Conservation (phyloP, 2,888 invertebrate species). For the Nemotelus nigrinus region DNA sequence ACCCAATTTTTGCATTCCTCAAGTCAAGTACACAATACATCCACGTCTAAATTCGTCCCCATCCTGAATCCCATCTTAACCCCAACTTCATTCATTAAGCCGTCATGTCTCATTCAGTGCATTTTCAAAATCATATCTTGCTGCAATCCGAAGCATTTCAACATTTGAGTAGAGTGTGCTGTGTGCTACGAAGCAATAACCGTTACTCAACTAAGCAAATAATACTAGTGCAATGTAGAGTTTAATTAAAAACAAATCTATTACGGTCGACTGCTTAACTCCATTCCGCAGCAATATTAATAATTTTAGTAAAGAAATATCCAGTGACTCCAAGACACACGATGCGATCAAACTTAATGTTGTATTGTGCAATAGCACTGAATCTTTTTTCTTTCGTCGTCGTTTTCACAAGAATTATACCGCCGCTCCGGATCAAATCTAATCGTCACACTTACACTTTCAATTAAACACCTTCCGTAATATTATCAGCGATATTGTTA, state of each 20-base stretch:
- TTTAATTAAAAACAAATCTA: slow-evolving; percentile 26
- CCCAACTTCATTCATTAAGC: too few relatives aligned
- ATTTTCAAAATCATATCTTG: too few relatives aligned
- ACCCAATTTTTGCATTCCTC: too few relatives aligned
- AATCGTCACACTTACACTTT: slow-evolving; percentile 33
- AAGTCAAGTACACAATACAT: too few relatives aligned
- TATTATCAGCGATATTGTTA: background rate
- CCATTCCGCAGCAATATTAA: slow-evolving; percentile 20
- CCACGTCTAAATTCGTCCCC: too few relatives aligned
- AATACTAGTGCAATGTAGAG: background rate
- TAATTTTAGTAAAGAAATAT: slow-evolving; percentile 5
- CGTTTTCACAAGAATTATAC: slow-evolving; percentile 11
- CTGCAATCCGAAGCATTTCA: too few relatives aligned
- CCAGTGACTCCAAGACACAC: slow-evolving; percentile 24
- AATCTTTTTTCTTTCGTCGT: background rate
- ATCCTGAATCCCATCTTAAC: too few relatives aligned
- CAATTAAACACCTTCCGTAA: slow-evolving; percentile 18
- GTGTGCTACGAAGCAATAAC: too few relatives aligned
- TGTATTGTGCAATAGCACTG: slow-evolving; percentile 8
- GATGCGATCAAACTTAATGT: slow-evolving; percentile 1
- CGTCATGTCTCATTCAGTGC: too few relatives aligned
- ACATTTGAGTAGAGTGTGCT: too few relatives aligned
- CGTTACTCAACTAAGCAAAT: too few relatives aligned
- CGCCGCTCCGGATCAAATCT: background rate
- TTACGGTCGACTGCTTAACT: slow-evolving; percentile 37